A percentile compares a stretch with the other conserved stretches of the same genome.
Evolutionary conservation across 2,888 invertebrate genomes (phyloP).

Genomic region (Scaptodrosophila latifasciaeformis): DNA sequence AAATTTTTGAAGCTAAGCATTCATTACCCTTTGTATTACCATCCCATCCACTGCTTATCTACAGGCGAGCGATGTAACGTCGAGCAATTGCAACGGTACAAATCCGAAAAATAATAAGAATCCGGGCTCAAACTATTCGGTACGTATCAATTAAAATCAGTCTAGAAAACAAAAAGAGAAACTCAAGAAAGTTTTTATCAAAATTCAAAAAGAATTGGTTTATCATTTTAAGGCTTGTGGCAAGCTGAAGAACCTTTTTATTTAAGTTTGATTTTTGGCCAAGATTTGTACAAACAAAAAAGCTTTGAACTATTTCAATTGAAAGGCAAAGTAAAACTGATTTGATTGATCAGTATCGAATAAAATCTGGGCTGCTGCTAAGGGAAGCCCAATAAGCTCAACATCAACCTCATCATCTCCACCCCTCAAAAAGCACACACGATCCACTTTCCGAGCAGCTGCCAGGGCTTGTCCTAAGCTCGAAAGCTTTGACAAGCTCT

Average conservation of each 20-base stretch:
- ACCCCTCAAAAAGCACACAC: too few relatives aligned
- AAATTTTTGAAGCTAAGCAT: constrained; percentile 37
- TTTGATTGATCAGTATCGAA: constrained; percentile 77
- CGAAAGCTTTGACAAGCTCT: too few relatives aligned
- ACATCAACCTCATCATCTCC: too few relatives aligned
- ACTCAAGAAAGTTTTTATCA: constrained; percentile 11
- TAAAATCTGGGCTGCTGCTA: too few relatives aligned
- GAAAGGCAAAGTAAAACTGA: constrained; percentile 64
- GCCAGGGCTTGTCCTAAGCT: too few relatives aligned
- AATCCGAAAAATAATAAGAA: constrained; percentile 76
- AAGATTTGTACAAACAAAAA: too few relatives aligned
- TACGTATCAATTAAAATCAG: constrained; percentile 76
- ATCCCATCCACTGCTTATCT: constrained; percentile 74
- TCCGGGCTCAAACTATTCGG: constrained; percentile 75
- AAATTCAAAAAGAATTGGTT: constrained; percentile 20
- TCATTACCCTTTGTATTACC: constrained; percentile 56
- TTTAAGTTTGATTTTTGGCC: too few relatives aligned
- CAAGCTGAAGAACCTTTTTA: too few relatives aligned
- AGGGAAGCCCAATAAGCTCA: too few relatives aligned
- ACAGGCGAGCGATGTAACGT: constrained; percentile 75
- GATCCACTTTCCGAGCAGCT: too few relatives aligned
- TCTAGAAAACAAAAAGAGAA: constrained; percentile 40
- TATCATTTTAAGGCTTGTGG: too few relatives aligned
- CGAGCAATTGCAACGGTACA: constrained; percentile 70
- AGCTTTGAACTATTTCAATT: too few relatives aligned